Conservation (phyloP, 1,140 invertebrate genomes). For the Scaptodrosophila lebanonensis region DNA sequence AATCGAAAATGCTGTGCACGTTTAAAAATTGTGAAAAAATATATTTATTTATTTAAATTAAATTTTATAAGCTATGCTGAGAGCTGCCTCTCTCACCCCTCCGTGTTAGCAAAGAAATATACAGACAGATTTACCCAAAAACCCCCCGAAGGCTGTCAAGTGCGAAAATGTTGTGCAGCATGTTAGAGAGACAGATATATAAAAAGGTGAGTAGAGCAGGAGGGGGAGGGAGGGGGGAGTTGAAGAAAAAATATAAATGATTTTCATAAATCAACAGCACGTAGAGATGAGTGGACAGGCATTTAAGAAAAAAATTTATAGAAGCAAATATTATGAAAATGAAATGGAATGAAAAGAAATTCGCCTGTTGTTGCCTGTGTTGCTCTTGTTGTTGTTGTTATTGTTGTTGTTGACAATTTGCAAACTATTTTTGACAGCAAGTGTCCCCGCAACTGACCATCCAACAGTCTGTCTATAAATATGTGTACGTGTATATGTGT, state of each 20-base stretch:
- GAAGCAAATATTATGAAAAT: conserved; percentile 44
- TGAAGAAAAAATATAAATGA: not conserved
- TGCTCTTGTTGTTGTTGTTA: too few species aligned
- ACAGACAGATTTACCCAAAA: conserved; percentile 13
- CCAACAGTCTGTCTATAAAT: not conserved
- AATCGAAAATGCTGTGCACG: too few species aligned
- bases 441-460: not conserved
- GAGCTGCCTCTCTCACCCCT: too few species aligned
- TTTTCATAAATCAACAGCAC: conserved; percentile 38
- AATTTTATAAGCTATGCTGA: conserved; percentile 38
- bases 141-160: too few species aligned
- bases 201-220: too few species aligned
- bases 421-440: conserved; percentile 31
- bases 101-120: conserved; percentile 11
- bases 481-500: not conserved
- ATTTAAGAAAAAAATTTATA: conserved; percentile 26
- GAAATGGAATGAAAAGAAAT: conserved; percentile 29
- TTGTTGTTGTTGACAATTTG: conserved; percentile 27
- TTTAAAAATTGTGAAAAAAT: too few species aligned
- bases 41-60: conserved; percentile 34
- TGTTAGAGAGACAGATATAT: too few species aligned
- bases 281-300: conserved; percentile 9
- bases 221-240: too few species aligned
- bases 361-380: conserved; percentile 11
- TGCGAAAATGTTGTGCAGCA: too few species aligned